Percentiles rank a stretch among this genome's conserved stretches.
Conservation (phyloP, 2,888 invertebrate genomes). For the Mythimna loreyi region DNA sequence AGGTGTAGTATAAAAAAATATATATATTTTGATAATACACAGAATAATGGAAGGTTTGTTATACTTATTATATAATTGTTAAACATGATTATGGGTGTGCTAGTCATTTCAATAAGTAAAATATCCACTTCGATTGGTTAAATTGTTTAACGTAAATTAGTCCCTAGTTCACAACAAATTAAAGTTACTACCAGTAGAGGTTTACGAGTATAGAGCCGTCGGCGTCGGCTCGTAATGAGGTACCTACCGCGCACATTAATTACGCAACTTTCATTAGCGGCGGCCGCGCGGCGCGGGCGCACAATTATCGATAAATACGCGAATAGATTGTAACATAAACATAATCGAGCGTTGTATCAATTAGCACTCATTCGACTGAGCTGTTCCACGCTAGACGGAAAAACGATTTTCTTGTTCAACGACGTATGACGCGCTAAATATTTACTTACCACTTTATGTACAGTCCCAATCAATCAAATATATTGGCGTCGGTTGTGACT, state of each 20-base stretch:
- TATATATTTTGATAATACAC: no score
- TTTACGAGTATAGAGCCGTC: no score
- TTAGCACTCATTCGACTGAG: conserved; percentile 35
- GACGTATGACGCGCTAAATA: conserved; percentile 18
- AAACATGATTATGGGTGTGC: neutral
- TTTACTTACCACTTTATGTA: conserved; percentile 4
- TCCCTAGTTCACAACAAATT: conserved; percentile 2
- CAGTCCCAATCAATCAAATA: neutral
- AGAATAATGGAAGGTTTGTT: no score
- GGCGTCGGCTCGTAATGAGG: neutral
- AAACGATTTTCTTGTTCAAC: conserved; percentile 35
- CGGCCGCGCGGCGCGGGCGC: conserved; percentile 14
- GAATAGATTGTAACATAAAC: conserved; percentile 48
- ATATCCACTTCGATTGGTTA: neutral
- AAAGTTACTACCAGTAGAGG: conserved; percentile 6
- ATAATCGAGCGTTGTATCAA: conserved; percentile 49
- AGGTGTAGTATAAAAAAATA: no score
- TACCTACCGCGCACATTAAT: conserved; percentile 25
- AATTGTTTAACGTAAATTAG: neutral
- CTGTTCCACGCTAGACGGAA: conserved; percentile 10
- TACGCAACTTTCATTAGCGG: conserved; percentile 48
- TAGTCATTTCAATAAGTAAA: neutral
- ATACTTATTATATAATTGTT: no score
- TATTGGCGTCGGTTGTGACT: conserved; percentile 1
- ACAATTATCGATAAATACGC: conserved; percentile 44